phyloP scores from a whole-genome alignment of 2,113 vertebrate genomes.

The Oreotrochilus melanogaster region DNA sequence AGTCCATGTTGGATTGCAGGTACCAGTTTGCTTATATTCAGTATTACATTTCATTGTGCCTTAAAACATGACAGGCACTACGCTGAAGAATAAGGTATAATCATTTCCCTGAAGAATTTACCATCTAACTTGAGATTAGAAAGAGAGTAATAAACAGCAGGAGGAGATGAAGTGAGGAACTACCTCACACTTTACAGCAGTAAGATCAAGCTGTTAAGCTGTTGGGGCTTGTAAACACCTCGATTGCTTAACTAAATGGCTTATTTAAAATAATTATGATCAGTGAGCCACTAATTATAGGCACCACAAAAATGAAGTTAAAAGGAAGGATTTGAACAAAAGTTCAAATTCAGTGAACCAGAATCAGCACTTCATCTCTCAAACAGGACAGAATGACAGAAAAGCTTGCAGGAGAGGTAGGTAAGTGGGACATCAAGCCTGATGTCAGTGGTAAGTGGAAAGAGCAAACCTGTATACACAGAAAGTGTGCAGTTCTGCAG shows the following conservation, averaged over 20 bases:
- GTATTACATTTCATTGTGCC: neutral
- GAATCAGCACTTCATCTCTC: neutral
- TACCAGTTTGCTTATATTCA: neutral
- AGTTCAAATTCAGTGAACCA: constrained; percentile 45
- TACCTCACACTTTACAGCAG: constrained; percentile 10
- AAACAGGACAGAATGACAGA: neutral
- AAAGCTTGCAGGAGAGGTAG: neutral
- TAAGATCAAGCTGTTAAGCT: constrained; percentile 57
- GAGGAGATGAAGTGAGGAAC: constrained; percentile 40
- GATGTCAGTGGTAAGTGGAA: neutral
- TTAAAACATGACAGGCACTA: neutral
- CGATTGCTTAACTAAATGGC: constrained; percentile 33
- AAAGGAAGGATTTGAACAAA: neutral
- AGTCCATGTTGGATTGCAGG: neutral
- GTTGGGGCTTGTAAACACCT: constrained; percentile 60
- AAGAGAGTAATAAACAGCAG: constrained; percentile 60
- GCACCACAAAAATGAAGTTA: neutral
- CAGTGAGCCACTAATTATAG: constrained; percentile 36
- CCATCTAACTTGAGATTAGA: constrained; percentile 47
- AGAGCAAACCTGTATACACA: neutral
- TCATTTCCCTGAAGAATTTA: constrained; percentile 26
- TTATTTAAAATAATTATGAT: constrained; percentile 68
- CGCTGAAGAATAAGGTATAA: neutral
- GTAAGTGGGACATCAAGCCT: neutral
- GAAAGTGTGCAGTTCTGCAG: neutral